Conservation (phyloP, 2,113 vertebrate genomes). For the Triplophysa tibetana region DNA sequence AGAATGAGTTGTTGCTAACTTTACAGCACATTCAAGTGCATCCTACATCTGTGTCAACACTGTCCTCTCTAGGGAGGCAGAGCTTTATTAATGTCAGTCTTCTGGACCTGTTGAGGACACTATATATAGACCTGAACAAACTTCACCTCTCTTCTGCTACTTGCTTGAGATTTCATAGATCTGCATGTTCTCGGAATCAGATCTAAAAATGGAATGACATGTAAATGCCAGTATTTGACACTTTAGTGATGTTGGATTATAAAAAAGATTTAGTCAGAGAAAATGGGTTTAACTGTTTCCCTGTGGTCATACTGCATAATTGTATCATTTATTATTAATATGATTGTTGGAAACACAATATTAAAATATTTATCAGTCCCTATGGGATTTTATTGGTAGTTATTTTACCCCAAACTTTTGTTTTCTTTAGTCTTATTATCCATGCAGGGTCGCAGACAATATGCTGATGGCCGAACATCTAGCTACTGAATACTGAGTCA, state of each 20-base stretch:
- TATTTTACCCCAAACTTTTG: no score
- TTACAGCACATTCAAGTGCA: neutral
- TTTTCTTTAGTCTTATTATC: no score
- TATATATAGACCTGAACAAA: constrained; percentile 1
- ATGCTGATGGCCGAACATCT: no score
- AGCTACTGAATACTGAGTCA: no score
- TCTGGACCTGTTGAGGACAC: neutral
- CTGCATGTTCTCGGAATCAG: neutral
- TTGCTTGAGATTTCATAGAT: neutral
- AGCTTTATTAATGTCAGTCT: neutral
- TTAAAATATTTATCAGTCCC: no score
- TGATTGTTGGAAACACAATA: no score
- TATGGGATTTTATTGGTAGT: no score
- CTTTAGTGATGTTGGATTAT: neutral
- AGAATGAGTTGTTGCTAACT: neutral
- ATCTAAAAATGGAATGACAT: neutral
- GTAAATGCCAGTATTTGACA: neutral
- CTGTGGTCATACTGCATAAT: no score
- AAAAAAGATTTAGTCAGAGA: no score
- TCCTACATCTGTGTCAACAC: neutral
- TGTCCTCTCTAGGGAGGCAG: neutral
- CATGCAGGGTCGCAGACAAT: no score
- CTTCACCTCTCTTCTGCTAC: neutral
- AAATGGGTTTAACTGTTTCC: no score
- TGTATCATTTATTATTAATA: no score